A percentile compares a stretch with the other conserved stretches of the same genome.
phyloP scores from a whole-genome alignment of 1,140 invertebrate genomes.

The Octopus sinensis region DNA sequence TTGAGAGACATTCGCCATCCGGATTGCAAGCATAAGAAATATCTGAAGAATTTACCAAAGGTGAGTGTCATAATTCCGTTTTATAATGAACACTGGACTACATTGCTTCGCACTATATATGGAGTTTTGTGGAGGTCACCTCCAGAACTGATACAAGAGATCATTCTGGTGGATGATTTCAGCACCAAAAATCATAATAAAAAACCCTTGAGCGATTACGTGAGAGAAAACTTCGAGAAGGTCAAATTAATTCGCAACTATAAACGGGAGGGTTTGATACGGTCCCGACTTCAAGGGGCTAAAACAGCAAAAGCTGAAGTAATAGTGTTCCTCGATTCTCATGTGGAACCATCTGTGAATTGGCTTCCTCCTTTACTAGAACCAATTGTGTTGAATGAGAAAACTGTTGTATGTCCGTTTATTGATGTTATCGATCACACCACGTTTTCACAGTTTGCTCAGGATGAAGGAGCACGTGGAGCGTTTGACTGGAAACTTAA shows the following conservation, averaged over 20 bases:
- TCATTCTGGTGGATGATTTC: constrained; percentile 82
- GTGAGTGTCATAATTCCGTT: constrained; percentile 79
- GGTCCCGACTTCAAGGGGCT: constrained; percentile 61
- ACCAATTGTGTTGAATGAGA: constrained; percentile 78
- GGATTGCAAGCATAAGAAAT: background rate
- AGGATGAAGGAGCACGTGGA: constrained; percentile 87
- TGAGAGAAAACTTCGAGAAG: constrained; percentile 16
- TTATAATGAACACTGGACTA: constrained; percentile 84
- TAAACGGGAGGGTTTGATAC: constrained; percentile 21
- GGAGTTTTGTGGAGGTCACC: constrained; percentile 79
- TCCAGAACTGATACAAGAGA: constrained; percentile 77
- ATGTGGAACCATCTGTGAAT: constrained; percentile 90
- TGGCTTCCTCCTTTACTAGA: constrained; percentile 86
- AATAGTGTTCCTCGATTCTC: constrained; percentile 90
- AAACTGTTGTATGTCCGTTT: constrained; percentile 86
- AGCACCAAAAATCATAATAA: constrained; percentile 58
- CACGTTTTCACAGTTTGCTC: constrained; percentile 83
- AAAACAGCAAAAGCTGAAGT: constrained; percentile 78
- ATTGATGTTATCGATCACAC: constrained; percentile 90
- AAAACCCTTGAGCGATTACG: constrained; percentile 12
- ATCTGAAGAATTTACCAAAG: constrained; percentile 51
- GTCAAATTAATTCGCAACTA: constrained; percentile 20
- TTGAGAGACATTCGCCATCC: background rate
- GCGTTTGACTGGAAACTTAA: constrained; percentile 94
- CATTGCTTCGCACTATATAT: constrained; percentile 79